phyloP scores from a whole-genome alignment of 2,113 vertebrate genomes.

The Phrynosoma platyrhinos region DNA sequence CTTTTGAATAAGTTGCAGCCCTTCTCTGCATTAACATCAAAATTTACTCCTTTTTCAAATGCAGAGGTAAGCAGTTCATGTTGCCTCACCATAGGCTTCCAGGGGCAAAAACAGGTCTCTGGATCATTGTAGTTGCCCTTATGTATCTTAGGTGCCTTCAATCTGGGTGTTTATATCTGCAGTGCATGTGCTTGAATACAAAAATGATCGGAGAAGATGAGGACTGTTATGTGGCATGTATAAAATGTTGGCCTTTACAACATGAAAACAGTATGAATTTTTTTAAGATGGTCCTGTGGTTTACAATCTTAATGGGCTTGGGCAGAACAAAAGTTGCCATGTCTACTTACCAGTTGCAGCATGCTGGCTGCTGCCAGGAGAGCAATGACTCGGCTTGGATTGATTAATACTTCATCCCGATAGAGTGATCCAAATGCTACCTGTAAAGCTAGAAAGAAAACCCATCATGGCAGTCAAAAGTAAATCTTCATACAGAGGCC shows the following conservation, averaged over 20 bases:
- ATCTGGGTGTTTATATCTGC: too few species aligned
- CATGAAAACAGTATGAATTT: accelerated
- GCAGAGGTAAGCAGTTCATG: too few species aligned
- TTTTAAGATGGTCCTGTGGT: neutral
- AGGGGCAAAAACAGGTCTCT: too few species aligned
- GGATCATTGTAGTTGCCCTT: too few species aligned
- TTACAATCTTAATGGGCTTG: neutral
- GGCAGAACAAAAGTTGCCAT: too few species aligned
- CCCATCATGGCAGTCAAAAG: neutral
- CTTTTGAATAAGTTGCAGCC: too few species aligned
- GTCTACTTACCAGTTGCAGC: slow-evolving; percentile 93
- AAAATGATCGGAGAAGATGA: neutral
- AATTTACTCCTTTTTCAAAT: too few species aligned
- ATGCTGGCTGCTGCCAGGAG: slow-evolving; percentile 95
- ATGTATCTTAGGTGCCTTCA: too few species aligned
- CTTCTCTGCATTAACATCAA: too few species aligned
- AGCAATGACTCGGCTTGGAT: slow-evolving; percentile 92
- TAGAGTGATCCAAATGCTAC: slow-evolving; percentile 97
- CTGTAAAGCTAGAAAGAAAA: slow-evolving; percentile 86
- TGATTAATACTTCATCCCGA: slow-evolving; percentile 95
- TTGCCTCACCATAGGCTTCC: too few species aligned
- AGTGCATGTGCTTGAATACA: neutral
- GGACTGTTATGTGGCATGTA: neutral
- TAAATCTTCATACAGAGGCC: accelerated
- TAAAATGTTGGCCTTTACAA: neutral